phyloP scores from a whole-genome alignment of 2,888 invertebrate species.

The Sclerodermus sp. region DNA sequence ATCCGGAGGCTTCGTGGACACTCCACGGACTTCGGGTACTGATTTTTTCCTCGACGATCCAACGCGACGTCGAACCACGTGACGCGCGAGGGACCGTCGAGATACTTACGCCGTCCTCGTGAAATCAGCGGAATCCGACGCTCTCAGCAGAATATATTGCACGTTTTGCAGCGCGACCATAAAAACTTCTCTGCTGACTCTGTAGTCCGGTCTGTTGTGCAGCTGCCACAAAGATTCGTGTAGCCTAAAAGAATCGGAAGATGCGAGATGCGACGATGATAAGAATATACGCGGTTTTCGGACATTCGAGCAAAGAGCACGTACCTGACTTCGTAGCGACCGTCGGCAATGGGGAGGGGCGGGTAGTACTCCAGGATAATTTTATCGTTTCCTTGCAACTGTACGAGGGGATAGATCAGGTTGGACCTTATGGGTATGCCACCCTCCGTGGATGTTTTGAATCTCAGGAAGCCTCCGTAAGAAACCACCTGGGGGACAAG shows the following conservation, averaged over 20 bases:
- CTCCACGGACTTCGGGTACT: too few species aligned
- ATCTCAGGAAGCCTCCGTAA: conserved; percentile 87
- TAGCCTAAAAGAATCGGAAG: conserved; percentile 54
- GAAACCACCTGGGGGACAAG: conserved; percentile 80
- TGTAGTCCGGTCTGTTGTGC: conserved; percentile 61
- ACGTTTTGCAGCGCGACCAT: conserved; percentile 93
- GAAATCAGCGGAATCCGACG: conserved; percentile 67
- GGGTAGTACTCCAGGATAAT: conserved; percentile 76
- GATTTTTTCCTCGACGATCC: too few species aligned
- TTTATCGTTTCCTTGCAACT: conserved; percentile 75
- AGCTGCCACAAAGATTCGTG: conserved; percentile 81
- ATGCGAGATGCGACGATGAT: background rate
- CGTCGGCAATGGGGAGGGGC: conserved; percentile 46
- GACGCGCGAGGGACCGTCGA: too few species aligned
- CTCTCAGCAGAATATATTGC: conserved; percentile 77
- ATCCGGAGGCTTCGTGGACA: too few species aligned
- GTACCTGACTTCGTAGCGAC: conserved; percentile 61
- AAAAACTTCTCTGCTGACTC: conserved; percentile 74
- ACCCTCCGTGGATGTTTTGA: conserved; percentile 69
- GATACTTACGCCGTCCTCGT: conserved; percentile 62
- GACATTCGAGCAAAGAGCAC: background rate
- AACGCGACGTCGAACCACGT: too few species aligned
- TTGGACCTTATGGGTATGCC: conserved; percentile 64
- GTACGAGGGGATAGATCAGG: conserved; percentile 74
- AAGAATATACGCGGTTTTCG: background rate